Base-by-base conservation (phyloP, 2,797 vertebrate species). In the Xerus rutilus region DNA sequence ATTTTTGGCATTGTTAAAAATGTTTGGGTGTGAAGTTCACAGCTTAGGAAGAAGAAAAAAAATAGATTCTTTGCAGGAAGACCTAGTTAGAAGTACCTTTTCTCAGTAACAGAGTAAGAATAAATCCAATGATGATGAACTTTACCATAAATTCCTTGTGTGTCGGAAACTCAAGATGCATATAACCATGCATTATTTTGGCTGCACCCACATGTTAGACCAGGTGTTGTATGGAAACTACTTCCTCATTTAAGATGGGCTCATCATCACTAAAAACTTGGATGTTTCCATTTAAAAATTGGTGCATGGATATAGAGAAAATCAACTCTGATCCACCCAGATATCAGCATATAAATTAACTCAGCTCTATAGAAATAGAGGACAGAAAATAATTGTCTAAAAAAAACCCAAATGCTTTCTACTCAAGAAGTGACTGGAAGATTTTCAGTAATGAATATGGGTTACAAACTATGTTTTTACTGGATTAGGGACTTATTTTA, bases 1-100 rank as follows among this genome's bases (percentile, higher is more conserved):
- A 91, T 98, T 86, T 97, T 97, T 86, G 95, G 96, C 93, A 96
- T 96, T 93, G 78, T 70, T 97, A 93, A 95, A 97, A 97, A 97
- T 76, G 64, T 86, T 97, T 97, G 94, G 94, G 97, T 45, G 0
- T 93, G 87, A 98, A 96, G 67, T 57, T 92, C 81, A 96, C 72
- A 95, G 4, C 97, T 97, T 78, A 97, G 90, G 93, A 97, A 98
- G 72, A 47, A 97, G 62, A 95, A 30, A 94, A 30, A 94, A 6
- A 54, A 96, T 95, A 84, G 79, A 96, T 96, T 93, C 7, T 95
- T 97, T 96, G 72, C 59, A 97, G 92, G 78, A 95, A 21, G 5
- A 89, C 52, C 39, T 95, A 83, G 89, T 97, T 98, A 97, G 93
- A 96, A 95, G 74, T 25, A 70, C 54, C 96, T 97, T 96, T 79